These are phyloP conservation scores for Pinna nobilis DNA, from an alignment of 1,140 invertebrate species.

Conservation along the genomic window DNA sequence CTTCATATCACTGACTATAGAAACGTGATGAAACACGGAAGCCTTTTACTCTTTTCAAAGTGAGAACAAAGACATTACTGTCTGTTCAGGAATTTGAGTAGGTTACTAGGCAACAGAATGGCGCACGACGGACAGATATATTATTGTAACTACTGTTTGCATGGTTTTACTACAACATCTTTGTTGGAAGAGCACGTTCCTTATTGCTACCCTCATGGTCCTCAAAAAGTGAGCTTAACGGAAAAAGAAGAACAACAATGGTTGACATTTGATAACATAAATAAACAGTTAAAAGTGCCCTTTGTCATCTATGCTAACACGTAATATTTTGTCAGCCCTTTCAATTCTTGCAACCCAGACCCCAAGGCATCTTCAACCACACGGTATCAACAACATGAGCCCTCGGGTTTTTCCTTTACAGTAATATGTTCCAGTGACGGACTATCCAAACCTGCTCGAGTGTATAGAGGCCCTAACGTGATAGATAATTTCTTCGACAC, in stretches of 20 bases:
- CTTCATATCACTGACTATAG: neutral
- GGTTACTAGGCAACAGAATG: conserved; percentile 29
- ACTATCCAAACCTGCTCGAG: neutral
- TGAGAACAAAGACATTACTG: conserved; percentile 13
- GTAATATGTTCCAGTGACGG: conserved; percentile 14
- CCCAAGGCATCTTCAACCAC: neutral
- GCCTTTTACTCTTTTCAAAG: conserved; percentile 16
- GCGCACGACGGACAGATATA: conserved; percentile 7
- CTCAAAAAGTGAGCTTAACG: conserved; percentile 35
- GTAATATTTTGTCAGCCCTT: conserved; percentile 22
- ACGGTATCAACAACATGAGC: conserved; percentile 36
- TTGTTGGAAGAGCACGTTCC: conserved; percentile 30
- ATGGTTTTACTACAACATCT: conserved; percentile 17
- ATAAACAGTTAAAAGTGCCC: conserved; percentile 28
- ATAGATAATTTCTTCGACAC: conserved; percentile 7
- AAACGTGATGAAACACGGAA: neutral
- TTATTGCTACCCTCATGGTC: conserved; percentile 28
- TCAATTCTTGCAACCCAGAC: conserved; percentile 15
- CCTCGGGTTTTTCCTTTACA: conserved; percentile 7
- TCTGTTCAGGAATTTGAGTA: conserved; percentile 24
- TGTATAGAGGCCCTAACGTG: conserved; percentile 23
- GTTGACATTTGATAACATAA: conserved; percentile 23
- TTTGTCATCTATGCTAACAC: conserved; percentile 33
- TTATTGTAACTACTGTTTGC: conserved; percentile 37
- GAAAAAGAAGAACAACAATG: conserved; percentile 36